These are phyloP conservation scores for Neopelma chrysocephalum DNA, from an alignment of 2,797 vertebrate genomes.

Conservation along the genomic window DNA sequence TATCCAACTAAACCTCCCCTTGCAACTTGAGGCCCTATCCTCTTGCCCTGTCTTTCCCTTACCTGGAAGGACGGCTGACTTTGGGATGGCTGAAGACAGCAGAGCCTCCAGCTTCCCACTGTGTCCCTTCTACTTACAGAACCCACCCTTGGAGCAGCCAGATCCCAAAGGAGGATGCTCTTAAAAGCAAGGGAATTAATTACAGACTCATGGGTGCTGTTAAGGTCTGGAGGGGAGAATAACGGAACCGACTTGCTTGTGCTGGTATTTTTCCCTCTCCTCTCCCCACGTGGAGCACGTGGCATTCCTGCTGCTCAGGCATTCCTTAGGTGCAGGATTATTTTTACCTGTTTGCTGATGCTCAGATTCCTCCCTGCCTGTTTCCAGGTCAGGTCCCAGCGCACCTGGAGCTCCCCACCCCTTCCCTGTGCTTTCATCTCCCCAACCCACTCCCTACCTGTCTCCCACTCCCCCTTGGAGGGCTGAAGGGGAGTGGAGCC, in stretches of 20 bases:
- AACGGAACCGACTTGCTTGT: neutral
- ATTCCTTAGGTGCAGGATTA: neutral
- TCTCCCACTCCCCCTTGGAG: neutral
- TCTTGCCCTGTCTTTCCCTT: neutral
- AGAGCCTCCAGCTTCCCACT: neutral
- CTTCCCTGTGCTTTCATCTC: neutral
- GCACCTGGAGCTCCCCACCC: neutral
- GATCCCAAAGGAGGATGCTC: neutral
- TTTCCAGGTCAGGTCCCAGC: conserved; percentile 1
- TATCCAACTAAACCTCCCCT: neutral
- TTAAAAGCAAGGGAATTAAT: neutral
- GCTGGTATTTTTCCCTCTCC: neutral
- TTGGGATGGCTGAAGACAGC: neutral
- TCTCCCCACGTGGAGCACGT: neutral
- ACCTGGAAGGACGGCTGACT: neutral
- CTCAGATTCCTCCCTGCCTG: neutral
- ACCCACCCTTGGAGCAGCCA: neutral
- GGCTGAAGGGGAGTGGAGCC: neutral
- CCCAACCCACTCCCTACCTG: neutral
- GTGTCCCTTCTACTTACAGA: rapidly evolving
- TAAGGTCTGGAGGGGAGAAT: neutral
- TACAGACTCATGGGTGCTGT: neutral
- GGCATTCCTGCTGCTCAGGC: neutral
- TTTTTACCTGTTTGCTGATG: conserved; percentile 16
- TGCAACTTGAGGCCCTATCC: neutral